Evolutionary conservation across 2,888 invertebrate species (phyloP), one percentile per base, ranked within the genome.

Genomic region (Andrena minutula): DNA sequence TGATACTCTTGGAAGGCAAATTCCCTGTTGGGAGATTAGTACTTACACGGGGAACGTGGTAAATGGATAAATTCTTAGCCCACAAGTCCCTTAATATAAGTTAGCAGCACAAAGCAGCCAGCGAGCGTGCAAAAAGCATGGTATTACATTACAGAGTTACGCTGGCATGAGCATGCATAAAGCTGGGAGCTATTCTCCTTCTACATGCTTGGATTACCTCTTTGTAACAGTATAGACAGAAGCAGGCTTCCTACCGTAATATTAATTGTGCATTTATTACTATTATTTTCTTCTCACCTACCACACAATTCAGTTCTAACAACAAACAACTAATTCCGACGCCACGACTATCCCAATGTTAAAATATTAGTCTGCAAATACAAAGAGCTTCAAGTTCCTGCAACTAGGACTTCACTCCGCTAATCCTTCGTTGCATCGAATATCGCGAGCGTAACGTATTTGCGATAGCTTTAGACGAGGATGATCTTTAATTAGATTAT

Each of bases 31-130:
- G 65, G 84, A 71, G 61, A 80, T 66, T 56, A 74, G 82, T 90
- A 90, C 90, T 91, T 90, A 90, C 90, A 81, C 76, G 77, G 82
- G 75, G 85, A 89, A 84, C 77, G 86, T 79, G 86, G 84, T 83
- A 89, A 89, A 83, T 85, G 88, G 80, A 89, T 90, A 89, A 91
- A 88, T 76, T 75, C 81, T 75, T 78, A 76, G 66, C 61, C 69
- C 76, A 76, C 71, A 79, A 84, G 75, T 83, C 87, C 79, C 89
- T 92, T 93, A 91, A 93, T 93, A 93, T 93, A 93, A 93, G 90
- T 91, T 93, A 91, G 86, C 35, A 70, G 82, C 83, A 93, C 92
- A 93, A 93, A 90, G 92, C 89, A 89, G 82, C 82, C 90, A 90
- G 85, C 79, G 83, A 90, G 90, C 92, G 89, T 92, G 90, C 89